Conservation (phyloP, 2,888 invertebrate genomes). For the Steinernema carpocapsae region DNA sequence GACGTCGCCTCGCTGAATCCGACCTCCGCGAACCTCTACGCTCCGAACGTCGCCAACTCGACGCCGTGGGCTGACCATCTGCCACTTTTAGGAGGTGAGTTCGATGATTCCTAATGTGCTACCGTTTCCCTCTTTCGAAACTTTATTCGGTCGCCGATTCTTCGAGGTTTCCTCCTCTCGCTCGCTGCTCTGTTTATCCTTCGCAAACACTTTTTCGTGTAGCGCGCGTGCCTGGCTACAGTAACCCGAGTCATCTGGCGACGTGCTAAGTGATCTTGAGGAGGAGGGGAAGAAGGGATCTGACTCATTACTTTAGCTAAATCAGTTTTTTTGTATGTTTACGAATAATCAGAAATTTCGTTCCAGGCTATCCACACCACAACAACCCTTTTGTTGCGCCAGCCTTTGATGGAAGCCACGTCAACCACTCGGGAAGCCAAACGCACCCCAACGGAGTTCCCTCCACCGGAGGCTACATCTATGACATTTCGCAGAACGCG, state of each 20-base stretch:
- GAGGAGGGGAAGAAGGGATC: too few relatives aligned
- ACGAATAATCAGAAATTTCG: neutral
- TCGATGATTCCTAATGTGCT: neutral
- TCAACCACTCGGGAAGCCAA: neutral
- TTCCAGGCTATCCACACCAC: neutral
- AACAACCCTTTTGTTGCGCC: conserved; percentile 2
- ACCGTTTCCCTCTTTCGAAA: conserved; percentile 15
- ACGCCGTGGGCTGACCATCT: conserved; percentile 56
- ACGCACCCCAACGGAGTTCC: neutral
- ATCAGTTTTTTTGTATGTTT: too few relatives aligned
- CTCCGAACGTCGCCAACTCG: conserved; percentile 7
- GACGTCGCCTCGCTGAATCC: conserved; percentile 14
- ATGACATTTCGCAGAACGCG: conserved; percentile 20
- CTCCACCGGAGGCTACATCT: conserved; percentile 14
- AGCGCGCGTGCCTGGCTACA: conserved; percentile 30
- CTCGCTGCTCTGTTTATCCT: conserved; percentile 30
- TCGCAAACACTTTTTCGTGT: conserved; percentile 12
- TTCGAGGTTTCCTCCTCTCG: conserved; percentile 39
- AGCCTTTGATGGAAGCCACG: conserved; percentile 25
- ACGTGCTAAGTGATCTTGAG: too few relatives aligned
- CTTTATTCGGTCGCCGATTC: conserved; percentile 40
- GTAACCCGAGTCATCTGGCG: conserved; percentile 8
- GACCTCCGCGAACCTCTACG: conserved; percentile 3
- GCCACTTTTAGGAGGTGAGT: conserved; percentile 55
- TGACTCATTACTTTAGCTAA: too few relatives aligned